These are phyloP conservation scores for Nesospiza acunhae DNA, from an alignment of 2,113 vertebrate genomes.

Conservation along the genomic window DNA sequence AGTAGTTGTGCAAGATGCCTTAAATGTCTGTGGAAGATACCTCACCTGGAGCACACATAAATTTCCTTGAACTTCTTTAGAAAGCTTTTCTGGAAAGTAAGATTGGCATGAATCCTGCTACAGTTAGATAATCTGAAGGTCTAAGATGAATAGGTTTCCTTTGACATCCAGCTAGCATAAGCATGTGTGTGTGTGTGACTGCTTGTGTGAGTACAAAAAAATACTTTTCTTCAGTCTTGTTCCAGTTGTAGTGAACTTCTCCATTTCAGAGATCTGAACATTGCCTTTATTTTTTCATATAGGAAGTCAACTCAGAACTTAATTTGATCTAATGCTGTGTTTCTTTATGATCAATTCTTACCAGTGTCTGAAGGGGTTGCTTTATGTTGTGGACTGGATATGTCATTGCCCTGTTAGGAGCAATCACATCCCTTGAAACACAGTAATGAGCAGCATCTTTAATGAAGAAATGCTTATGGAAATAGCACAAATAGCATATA, in stretches of 20 bases:
- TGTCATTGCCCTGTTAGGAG: background rate
- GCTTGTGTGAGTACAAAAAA: background rate
- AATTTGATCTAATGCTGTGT: background rate
- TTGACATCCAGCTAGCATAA: background rate
- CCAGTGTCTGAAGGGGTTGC: background rate
- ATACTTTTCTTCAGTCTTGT: background rate
- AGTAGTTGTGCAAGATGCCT: background rate
- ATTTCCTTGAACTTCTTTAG: background rate
- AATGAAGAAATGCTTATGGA: background rate
- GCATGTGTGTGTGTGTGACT: rapidly evolving
- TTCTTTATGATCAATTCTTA: background rate
- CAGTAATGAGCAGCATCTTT: background rate
- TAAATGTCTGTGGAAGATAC: background rate
- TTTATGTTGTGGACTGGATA: background rate
- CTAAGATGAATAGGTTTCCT: background rate
- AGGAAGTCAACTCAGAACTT: background rate
- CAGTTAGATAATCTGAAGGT: background rate
- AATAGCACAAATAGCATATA: background rate
- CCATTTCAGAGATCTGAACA: background rate
- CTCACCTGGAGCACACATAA: background rate
- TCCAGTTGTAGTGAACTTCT: background rate
- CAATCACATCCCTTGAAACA: background rate
- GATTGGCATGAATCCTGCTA: background rate
- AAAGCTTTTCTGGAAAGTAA: background rate
- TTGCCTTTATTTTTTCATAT: background rate